Evolutionary conservation across 2,113 vertebrate genomes (phyloP).

Genomic region (Saguinus midas): DNA sequence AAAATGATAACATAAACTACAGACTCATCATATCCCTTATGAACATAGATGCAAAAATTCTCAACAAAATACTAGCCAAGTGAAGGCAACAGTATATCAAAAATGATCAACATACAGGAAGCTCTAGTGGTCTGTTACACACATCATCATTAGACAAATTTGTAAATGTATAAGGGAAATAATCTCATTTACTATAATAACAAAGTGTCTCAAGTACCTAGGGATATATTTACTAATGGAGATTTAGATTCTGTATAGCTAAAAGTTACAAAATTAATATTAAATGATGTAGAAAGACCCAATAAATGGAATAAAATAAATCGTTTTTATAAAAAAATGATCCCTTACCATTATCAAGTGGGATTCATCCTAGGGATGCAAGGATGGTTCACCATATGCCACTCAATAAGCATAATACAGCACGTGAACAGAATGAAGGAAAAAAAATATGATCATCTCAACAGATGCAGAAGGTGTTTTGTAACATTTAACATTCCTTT

Average conservation of each 20-base stretch:
- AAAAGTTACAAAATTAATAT: not conserved
- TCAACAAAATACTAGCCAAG: not conserved
- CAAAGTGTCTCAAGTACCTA: not conserved
- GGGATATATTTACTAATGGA: not conserved
- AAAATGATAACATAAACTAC: not conserved
- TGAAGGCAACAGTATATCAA: not conserved
- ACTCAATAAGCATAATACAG: not conserved
- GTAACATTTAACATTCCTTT: not conserved
- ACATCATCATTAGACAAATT: not conserved
- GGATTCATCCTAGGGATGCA: not conserved
- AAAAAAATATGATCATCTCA: not conserved
- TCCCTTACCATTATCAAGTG: not conserved
- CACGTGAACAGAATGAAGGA: not conserved
- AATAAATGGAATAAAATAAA: not conserved
- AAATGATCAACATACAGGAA: not conserved
- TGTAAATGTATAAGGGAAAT: not conserved
- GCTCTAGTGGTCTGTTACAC: not conserved
- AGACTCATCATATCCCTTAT: not conserved
- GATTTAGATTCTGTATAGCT: rapidly evolving
- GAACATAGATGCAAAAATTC: not conserved
- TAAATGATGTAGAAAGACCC: not conserved
- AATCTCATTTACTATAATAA: not conserved
- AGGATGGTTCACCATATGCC: not conserved
- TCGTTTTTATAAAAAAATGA: not conserved
- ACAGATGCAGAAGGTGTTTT: not conserved